Evolutionary conservation across 2,113 vertebrate genomes (phyloP).

Genomic region (Acinonyx jubatus): DNA sequence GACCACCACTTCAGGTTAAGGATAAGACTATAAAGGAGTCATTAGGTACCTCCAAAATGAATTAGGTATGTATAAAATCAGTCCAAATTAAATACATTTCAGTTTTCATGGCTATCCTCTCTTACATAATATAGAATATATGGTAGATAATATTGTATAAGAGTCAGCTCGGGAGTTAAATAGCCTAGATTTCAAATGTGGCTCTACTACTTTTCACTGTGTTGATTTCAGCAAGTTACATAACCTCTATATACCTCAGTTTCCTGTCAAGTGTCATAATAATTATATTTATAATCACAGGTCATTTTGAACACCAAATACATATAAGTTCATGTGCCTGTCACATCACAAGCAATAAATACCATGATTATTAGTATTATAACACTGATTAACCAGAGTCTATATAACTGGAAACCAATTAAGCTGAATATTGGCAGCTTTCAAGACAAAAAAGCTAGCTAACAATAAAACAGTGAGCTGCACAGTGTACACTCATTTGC

Average conservation of each 20-base stretch:
- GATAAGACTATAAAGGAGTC: not conserved
- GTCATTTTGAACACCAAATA: not conserved
- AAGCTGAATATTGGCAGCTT: not conserved
- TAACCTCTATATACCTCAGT: not conserved
- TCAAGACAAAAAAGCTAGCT: not conserved
- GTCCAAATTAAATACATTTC: constrained; percentile 4
- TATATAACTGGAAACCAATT: not conserved
- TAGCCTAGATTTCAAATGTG: not conserved
- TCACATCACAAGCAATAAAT: not conserved
- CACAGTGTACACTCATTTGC: not conserved
- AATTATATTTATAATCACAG: not conserved
- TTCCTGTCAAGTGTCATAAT: not conserved
- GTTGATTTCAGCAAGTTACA: not conserved
- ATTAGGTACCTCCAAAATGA: not conserved
- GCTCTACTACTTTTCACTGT: not conserved
- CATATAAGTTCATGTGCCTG: not conserved
- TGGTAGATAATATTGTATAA: not conserved
- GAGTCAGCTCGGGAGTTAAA: not conserved
- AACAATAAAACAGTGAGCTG: not conserved
- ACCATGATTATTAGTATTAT: not conserved
- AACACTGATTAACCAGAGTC: not conserved
- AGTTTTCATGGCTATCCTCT: not conserved
- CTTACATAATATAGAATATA: not conserved
- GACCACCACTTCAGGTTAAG: not conserved
- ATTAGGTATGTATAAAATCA: not conserved